Evolutionary conservation across 1,140 invertebrate species (phyloP), one percentile per base, ranked within the genome.

Genomic region (Hypothenemus hampei): DNA sequence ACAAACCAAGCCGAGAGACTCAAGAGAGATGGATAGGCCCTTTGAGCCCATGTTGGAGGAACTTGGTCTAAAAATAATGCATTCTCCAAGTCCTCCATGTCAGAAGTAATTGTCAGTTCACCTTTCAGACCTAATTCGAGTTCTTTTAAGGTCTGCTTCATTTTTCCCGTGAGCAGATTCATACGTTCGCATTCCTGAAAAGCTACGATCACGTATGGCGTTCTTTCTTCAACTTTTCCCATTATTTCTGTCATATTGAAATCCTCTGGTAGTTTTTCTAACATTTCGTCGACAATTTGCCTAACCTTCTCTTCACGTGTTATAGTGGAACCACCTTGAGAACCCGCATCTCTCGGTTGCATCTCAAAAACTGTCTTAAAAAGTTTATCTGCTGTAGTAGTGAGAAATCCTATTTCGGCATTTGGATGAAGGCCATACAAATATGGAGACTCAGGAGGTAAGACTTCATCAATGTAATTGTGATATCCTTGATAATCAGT

Each of bases 141-240:
- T 75, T 97, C 93, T 66, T 89, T 86, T 0, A 97, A 74, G 3
- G 92, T 93, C 43, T 90, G 72, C 65, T 91, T 89, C 66, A 97
- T 91, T 75, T 95, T 91, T 5, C 81, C 82, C 0, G 89, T 94
- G 16, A 98, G 74, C 57, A 84, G 80, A 73, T 97, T 98, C 92
- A 98, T 97, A 29, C 93, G 76, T 72, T 97, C 93, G 69, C 93
- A 97, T 75, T 98, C 95, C 71, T 98, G 93, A 69, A 97, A 93
- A 0, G 92, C 92, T 0, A 97, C 95, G 37, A 97, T 93, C 0
- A 96, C 90, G 68, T 96, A 98, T 0, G 94, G 94, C 2, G 93
- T 96, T 24, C 92, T 78, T 63, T 98, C 94, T 71, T 97, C 94
- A 10, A 92, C 91, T 73, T 96, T 95, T 3, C 85, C 87, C 83